A percentile compares a stretch with the other conserved stretches of the same genome.
These are phyloP conservation scores for Drepanosiphum platanoidis DNA, from an alignment of 2,888 invertebrate species.

Conservation along the genomic window DNA sequence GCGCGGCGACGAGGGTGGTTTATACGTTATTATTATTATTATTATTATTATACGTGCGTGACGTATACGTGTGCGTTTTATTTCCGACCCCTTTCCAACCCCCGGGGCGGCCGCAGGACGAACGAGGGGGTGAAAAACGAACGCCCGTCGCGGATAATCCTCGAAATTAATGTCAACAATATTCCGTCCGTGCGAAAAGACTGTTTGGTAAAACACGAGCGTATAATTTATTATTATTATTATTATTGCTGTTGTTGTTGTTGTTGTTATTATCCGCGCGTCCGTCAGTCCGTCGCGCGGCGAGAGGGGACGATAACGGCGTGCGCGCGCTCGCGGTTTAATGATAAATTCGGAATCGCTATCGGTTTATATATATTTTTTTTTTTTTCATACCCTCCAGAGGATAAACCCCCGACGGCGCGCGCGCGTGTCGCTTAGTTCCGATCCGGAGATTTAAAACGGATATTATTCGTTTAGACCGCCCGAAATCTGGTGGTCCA, in stretches of 20 bases:
- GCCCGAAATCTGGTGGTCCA: no score
- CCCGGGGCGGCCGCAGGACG: slow-evolving; percentile 1
- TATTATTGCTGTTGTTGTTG: not conserved
- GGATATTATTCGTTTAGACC: no score
- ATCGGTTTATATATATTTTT: no score
- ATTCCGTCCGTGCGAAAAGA: slow-evolving; percentile 5
- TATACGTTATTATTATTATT: no score
- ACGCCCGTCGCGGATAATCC: slow-evolving; percentile 22
- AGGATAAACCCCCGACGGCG: no score
- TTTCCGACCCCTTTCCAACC: not conserved
- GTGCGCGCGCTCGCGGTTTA: not conserved
- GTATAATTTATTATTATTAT: slow-evolving; percentile 7
- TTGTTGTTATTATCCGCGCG: not conserved
- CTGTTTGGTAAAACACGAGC: not conserved
- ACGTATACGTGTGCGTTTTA: not conserved
- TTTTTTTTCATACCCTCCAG: not conserved
- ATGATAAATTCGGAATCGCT: no score
- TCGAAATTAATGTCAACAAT: slow-evolving; percentile 53
- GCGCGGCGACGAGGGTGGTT: slow-evolving; percentile 6
- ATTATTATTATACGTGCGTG: not conserved
- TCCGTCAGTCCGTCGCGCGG: no score
- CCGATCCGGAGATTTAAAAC: not conserved
- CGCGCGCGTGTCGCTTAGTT: not conserved
- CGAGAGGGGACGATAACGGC: no score
- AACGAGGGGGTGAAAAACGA: slow-evolving; percentile 29